Evolutionary conservation across 2,888 invertebrate genomes (phyloP).

Genomic region (Spicauda simplicius): DNA sequence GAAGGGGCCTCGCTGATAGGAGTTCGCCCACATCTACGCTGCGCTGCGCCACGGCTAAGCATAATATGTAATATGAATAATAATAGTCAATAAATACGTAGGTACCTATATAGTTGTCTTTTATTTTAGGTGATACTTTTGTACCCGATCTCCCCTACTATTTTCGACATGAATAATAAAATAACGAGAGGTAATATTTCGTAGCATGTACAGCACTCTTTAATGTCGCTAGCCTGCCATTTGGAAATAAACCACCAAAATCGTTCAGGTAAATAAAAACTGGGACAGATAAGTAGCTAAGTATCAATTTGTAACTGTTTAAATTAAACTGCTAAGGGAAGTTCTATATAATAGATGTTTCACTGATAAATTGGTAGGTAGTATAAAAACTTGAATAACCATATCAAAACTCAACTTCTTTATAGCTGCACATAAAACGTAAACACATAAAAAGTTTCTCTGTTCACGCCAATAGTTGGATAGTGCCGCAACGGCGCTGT

Average conservation of each 20-base stretch:
- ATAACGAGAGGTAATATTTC: constrained; percentile 55
- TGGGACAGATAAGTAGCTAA: background rate
- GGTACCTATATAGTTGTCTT: no score
- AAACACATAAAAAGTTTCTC: constrained; percentile 52
- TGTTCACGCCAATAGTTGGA: constrained; percentile 49
- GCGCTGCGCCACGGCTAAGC: no score
- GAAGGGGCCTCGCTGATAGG: no score
- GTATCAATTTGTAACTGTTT: background rate
- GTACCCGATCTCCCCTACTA: constrained; percentile 24
- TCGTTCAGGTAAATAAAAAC: background rate
- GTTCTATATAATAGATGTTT: constrained; percentile 20
- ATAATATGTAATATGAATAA: no score
- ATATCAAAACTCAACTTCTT: constrained; percentile 44
- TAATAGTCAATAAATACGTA: no score
- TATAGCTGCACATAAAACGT: constrained; percentile 46
- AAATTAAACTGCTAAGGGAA: background rate
- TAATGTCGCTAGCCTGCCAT: constrained; percentile 24
- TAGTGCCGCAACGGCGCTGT: constrained; percentile 40
- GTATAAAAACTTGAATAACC: constrained; percentile 49
- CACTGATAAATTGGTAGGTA: constrained; percentile 44
- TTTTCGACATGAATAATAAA: constrained; percentile 66
- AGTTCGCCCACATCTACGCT: no score
- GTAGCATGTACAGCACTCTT: constrained; percentile 37
- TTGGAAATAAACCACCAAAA: constrained; percentile 8
- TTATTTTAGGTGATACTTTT: no score